Evolutionary conservation across 1,140 invertebrate genomes (phyloP).

Genomic region (Leptinotarsa texana): DNA sequence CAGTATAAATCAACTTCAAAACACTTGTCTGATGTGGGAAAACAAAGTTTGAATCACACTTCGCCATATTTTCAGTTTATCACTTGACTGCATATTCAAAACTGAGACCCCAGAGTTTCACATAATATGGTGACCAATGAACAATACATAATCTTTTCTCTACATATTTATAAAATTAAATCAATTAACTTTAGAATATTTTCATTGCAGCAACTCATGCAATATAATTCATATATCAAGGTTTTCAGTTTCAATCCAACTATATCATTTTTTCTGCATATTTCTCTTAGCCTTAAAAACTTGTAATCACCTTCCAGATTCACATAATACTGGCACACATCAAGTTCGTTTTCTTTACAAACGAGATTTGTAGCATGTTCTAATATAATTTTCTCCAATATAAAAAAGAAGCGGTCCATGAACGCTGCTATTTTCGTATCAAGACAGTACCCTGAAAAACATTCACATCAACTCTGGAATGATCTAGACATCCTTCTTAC

Average conservation of each 20-base stretch:
- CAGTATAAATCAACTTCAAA: too few species aligned
- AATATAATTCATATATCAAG: slow-evolving; percentile 37
- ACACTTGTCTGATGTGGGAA: too few species aligned
- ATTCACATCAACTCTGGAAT: too few species aligned
- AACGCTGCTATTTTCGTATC: neutral
- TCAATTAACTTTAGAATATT: slow-evolving; percentile 38
- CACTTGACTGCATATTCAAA: too few species aligned
- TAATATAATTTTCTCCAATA: slow-evolving; percentile 35
- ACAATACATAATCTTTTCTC: neutral
- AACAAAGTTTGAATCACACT: too few species aligned
- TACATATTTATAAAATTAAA: slow-evolving; percentile 32
- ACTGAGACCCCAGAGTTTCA: too few species aligned
- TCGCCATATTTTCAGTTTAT: too few species aligned
- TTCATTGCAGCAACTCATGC: slow-evolving; percentile 38
- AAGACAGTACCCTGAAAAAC: too few species aligned
- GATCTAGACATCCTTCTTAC: neutral
- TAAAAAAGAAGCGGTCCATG: slow-evolving; percentile 20
- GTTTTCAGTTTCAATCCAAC: slow-evolving; percentile 33
- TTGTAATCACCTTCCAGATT: slow-evolving; percentile 23
- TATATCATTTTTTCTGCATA: slow-evolving; percentile 24
- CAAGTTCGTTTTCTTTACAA: slow-evolving; percentile 16
- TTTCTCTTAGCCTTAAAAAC: slow-evolving; percentile 19
- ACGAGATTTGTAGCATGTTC: slow-evolving; percentile 34
- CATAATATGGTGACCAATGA: too few species aligned
- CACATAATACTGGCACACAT: slow-evolving; percentile 30